Conservation (phyloP, 2,797 vertebrate species). For the Xiphophorus birchmanni region DNA sequence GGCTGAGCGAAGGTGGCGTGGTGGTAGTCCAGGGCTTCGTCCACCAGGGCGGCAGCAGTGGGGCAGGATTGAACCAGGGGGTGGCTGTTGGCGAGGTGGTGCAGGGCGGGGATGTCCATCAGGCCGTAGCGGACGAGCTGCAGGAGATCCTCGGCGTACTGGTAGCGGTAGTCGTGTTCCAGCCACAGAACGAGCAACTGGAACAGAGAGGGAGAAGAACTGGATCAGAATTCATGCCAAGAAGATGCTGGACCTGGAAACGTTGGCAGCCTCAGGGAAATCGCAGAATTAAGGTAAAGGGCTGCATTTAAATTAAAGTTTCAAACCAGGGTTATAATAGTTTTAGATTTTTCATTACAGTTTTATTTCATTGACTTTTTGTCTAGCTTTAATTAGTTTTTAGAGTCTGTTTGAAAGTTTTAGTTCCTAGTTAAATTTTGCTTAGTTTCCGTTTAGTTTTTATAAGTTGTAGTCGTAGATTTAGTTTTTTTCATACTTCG, state of each 20-base stretch:
- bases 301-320: neutral
- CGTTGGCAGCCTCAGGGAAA: neutral
- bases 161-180: constrained; percentile 91
- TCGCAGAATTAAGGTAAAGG: neutral
- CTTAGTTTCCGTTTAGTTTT: too few relatives aligned
- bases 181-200: constrained; percentile 94
- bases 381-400: too few relatives aligned
- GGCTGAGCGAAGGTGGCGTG: constrained; percentile 91
- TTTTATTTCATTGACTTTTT: too few relatives aligned
- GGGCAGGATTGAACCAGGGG: constrained; percentile 89
- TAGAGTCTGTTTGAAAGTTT: too few relatives aligned
- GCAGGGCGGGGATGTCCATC: constrained; percentile 91
- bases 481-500: too few relatives aligned
- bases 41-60: constrained; percentile 86
- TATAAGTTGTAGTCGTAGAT: too few relatives aligned
- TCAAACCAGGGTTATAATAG: too few relatives aligned
- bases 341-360: too few relatives aligned
- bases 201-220: constrained; percentile 12
- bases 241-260: neutral
- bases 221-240: neutral
- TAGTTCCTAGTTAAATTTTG: too few relatives aligned
- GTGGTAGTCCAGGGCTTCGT: constrained; percentile 94
- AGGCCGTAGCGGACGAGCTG: constrained; percentile 94
- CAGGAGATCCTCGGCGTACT: constrained; percentile 92
- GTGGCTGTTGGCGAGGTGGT: constrained; percentile 84